A percentile compares a stretch with the other conserved stretches of the same genome.
These are phyloP conservation scores for Planococcus citri DNA, from an alignment of 1,140 invertebrate genomes.

Conservation along the genomic window DNA sequence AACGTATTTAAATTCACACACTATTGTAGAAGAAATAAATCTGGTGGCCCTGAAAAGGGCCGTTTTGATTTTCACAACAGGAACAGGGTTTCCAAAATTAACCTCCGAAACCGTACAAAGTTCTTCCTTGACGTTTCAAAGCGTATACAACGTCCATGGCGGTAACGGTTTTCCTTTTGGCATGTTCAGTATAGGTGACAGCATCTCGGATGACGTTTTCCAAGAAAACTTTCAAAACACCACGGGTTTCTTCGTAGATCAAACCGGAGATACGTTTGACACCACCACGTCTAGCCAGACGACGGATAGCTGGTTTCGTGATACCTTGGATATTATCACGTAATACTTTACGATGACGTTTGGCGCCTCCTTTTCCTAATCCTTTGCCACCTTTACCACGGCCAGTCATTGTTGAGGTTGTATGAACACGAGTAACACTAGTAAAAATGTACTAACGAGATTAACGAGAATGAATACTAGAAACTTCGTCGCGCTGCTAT, in stretches of 20 bases:
- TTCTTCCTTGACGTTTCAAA: slow-evolving; percentile 65
- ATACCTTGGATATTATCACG: slow-evolving; percentile 65
- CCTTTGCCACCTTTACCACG: slow-evolving; percentile 46
- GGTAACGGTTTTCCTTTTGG: slow-evolving; percentile 69
- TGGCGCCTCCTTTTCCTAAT: slow-evolving; percentile 53
- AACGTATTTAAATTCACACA: too few relatives aligned
- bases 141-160: slow-evolving; percentile 82
- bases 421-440: background rate
- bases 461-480: background rate
- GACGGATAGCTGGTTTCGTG: slow-evolving; percentile 46
- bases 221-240: slow-evolving; percentile 63
- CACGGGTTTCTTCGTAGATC: slow-evolving; percentile 44
- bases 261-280: slow-evolving; percentile 53
- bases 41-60: slow-evolving; percentile 23
- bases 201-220: slow-evolving; percentile 72
- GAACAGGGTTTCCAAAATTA: too few relatives aligned
- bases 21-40: background rate
- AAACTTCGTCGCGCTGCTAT: too few relatives aligned
- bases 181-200: slow-evolving; percentile 72
- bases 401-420: slow-evolving; percentile 1
- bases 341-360: slow-evolving; percentile 52
- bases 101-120: slow-evolving; percentile 50
- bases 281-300: slow-evolving; percentile 54
- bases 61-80: slow-evolving; percentile 21
- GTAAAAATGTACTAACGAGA: background rate